Base-by-base conservation (phyloP, 1,140 invertebrate species). In the Drosophila pruinosa region DNA sequence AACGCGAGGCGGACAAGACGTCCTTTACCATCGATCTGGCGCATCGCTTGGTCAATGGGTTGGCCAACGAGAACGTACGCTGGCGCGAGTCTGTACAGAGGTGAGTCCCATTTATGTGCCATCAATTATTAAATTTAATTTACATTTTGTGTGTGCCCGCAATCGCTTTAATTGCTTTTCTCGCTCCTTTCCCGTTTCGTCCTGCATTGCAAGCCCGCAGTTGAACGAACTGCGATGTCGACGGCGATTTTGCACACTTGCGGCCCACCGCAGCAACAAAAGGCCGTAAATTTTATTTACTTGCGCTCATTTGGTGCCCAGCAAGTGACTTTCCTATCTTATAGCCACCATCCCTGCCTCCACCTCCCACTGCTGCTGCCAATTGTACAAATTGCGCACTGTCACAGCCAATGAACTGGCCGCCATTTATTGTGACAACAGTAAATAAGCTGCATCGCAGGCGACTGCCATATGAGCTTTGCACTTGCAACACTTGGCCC, bases 41-140 rank as follows among this genome's bases (percentile, higher is more conserved):
- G 10, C 98, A 99, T 91, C 93, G 98, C 88, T 92, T 99, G n/a
- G 97, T 99, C 0, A 97, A 97, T 86, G 98, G 98, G 24, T 92
- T 99, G 57, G 96, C 96, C 10, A 98, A 98, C 3, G 98, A 99
- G 91, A 99, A 98, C 92, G 93, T 97, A 45, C 93, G 95, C 76
- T 95, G 92, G 92, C 90, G 81, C 47, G 91, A 93, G 56, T 90
- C 90, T 5, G 77, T 91, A 7, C 85, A 89, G 22, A 91, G 85
- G 90, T 91, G 69, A 39, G 62, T 47, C 45, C 61, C 82, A 80
- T 78, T 88, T 82, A 81, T 88, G 75, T 63, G 75, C 73, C 74
- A 88, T 88, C 78, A 88, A 88, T 88, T 88, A 88, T 88, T 88
- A 88, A 88, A 88, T 88, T 88, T 88, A 88, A 88, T 88, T 88